Base-by-base conservation (phyloP, 2,888 invertebrate genomes). In the Callimorpha dominula region DNA sequence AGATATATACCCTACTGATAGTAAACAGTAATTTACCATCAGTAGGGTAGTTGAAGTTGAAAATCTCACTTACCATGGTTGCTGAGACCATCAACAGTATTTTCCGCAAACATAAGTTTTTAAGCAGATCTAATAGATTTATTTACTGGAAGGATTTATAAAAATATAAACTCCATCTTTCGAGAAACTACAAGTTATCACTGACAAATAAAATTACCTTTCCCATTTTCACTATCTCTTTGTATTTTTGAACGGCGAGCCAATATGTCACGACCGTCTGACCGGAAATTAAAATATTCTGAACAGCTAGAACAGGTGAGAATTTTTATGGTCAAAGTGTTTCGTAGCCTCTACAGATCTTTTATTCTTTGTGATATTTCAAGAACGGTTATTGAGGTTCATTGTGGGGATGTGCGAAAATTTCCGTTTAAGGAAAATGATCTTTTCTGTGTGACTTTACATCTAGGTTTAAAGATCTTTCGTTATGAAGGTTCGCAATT, bases 271-370 rank as follows among this genome's bases (percentile, higher is more conserved):
- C 74, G 68, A 70, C 73, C 72, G 78, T 75, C 77, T 75, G 72
- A 49, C 81, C 88, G 88, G 88, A 88, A 87, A 88, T 88, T 88
- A 87, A 88, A 87, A 86, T 86, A 82, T 82, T 85, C 81, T 76
- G 76, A 74, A 84, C 77, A 81, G 80, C 78, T 79, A 76, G 75
- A 79, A 76, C 74, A 80, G 74, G 77, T 76, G 78, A 74, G 72
- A 68, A 83, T 83, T 81, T 82, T 81, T 74, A 76, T 71, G 70
- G 74, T 80, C 73, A 78, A 76, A 78, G 69, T 78, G 65, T 80
- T 78, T 77, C 75, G 80, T 77, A 71, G 77, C 80, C 71, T 80
- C 73, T 74, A 43, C 31, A 2, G 1, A 31, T 31, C 31, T 31
- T 31, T 40, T 62, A 43, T 65, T 74, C 76, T 81, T 82, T 81